Percentiles rank a stretch among this genome's conserved stretches.
Evolutionary conservation across 2,888 invertebrate genomes (phyloP).

Genomic region (Hermaeophaga mercurialis): DNA sequence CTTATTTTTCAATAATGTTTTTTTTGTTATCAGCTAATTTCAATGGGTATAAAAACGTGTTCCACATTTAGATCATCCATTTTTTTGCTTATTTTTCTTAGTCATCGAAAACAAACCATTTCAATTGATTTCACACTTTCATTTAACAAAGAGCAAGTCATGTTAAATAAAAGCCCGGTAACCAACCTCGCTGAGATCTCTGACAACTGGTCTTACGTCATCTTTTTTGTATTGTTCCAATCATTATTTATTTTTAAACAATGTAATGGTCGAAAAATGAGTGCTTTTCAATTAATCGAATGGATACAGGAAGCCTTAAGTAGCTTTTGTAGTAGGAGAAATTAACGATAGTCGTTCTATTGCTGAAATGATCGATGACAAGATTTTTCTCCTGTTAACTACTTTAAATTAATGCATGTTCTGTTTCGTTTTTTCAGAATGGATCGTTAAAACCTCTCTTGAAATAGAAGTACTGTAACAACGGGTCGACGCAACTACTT

Average conservation of each 20-base stretch:
- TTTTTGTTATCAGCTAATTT: no score
- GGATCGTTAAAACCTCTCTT: no score
- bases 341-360: slow-evolving; percentile 19
- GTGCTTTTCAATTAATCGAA: slow-evolving; percentile 31
- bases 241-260: slow-evolving; percentile 34
- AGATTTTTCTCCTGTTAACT: slow-evolving; percentile 4
- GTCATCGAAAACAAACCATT: slow-evolving; percentile 28
- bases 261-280: slow-evolving; percentile 26
- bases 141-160: slow-evolving; percentile 43
- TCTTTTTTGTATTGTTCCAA: slow-evolving; percentile 33
- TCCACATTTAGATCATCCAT: background rate
- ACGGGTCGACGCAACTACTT: no score
- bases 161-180: slow-evolving; percentile 42
- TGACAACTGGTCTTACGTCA: slow-evolving; percentile 39
- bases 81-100: background rate
- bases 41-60: no score
- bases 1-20: no score
- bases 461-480: no score
- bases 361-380: slow-evolving; percentile 30
- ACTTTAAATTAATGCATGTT: background rate
- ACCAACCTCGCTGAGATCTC: slow-evolving; percentile 30
- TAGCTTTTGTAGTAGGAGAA: slow-evolving; percentile 21
- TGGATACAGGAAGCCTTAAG: slow-evolving; percentile 30
- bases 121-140: slow-evolving; percentile 36
- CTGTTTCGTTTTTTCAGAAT: no score